Evolutionary conservation across 2,113 vertebrate species (phyloP), one percentile per base, ranked within the genome.

Genomic region (Apteryx mantelli): DNA sequence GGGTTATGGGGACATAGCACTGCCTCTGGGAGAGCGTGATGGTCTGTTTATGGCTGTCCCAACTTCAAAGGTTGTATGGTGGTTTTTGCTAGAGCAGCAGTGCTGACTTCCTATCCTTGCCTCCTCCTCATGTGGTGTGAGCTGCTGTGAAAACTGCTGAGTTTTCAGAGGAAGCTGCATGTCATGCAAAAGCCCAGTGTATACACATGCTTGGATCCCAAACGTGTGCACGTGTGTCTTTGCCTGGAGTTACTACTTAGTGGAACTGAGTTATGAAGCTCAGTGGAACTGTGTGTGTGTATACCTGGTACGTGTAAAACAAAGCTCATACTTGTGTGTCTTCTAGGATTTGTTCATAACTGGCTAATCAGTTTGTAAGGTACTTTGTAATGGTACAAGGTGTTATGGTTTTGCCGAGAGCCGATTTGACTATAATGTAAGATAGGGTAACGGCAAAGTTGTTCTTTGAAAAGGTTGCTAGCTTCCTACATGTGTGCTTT

Each of bases 201-300:
- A 34, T 82, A 46, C 20, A 20, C 2, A 0, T 50, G 3, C 68
- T 58, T 80, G 58, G 3, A 19, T 77, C 66, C 20, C 40, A 89
- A 44, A 61, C 0, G 0, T 19, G 18, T 38, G 40, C 26, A 10
- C 4, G 3, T 4, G 1, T 30, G 18, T 40, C 40, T 32, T 32
- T 81, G 17, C 9, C 40, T n/a, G 44, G 19, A 53, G 56, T 60
- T 60, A 60, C 26, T 48, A 34, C 56, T 11, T 32, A 60, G 30
- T 60, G 56, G 18, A 34, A 60, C 30, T 32, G 56, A 60, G 56
- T 60, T 60, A 34, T 34, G 32, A 32, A 32, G 56, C 56, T 60
- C 10, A 11, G 56, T 11, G 56, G 38, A 56, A 58, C 48, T 44
- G 1, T 4, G 16, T 21, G 48, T 38, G 32, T 68, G 15, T 53